Base-by-base conservation (phyloP, 2,888 invertebrate species). In the Himalopsyche tibetana region DNA sequence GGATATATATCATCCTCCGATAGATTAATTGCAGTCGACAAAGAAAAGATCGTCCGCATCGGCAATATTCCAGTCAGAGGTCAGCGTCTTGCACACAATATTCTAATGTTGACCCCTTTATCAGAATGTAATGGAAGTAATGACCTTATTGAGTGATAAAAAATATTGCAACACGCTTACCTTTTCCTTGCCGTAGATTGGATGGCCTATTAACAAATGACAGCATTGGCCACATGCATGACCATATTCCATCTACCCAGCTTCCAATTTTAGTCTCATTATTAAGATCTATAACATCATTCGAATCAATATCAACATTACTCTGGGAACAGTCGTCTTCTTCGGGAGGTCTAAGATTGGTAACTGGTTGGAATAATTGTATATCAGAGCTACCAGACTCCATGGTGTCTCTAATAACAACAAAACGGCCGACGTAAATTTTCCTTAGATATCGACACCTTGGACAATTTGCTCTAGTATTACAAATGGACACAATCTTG, bases 171-270 rank as follows among this genome's bases (percentile, higher is more conserved):
- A 74, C 56, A 56, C 69, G 40, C 83, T 90, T 90, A 95, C 95
- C 95, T 93, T 94, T 93, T 86, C 91, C 91, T 88, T 93, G 94
- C 90, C 96, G 96, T 87, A 95, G 94, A 90, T 96, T 97, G 15
- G 94, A 94, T 0, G 95, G 93, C 17, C 96, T 95, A 91, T 97
- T 97, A 86, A 98, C 96, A 89, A 98, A 95, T n/a, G 96, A 96
- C 91, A 97, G 94, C 12, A 99, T 96, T 0, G 98, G 97, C 88
- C 97, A 94, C 90, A 99, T 95, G 90, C 99, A 99, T 1, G 97
- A 97, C 89, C 98, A 93, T 85, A 99, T 94, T 0, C 98, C 97
- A 88, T 96, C 96, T 91, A 97, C 94, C 96, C 97, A 97, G 81
- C 85, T 85, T 3, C 69, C 81, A 36, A 83, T 38, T 63, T 87